phyloP scores from a whole-genome alignment of 2,797 vertebrate genomes.

The Pogoniulus pusillus region DNA sequence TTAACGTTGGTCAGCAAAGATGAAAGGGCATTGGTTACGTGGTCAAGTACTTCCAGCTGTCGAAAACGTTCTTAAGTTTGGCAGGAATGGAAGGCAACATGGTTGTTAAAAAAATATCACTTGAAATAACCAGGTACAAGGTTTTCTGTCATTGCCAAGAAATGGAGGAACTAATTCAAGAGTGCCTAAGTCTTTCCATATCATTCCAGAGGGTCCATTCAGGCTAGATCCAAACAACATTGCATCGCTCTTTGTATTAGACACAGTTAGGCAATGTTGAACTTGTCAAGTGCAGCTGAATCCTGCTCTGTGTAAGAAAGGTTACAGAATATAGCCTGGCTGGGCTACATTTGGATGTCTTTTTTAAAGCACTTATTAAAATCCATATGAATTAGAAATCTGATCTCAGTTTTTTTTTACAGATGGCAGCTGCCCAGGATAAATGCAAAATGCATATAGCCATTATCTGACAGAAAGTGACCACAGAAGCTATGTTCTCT shows the following conservation, averaged over 20 bases:
- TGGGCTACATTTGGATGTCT: background rate
- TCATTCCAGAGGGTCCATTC: background rate
- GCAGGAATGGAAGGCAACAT: slow-evolving; percentile 1
- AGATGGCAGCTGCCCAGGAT: background rate
- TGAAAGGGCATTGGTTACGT: slow-evolving; percentile 80
- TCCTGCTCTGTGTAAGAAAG: background rate
- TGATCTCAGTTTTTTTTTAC: background rate
- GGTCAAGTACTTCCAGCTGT: slow-evolving; percentile 82
- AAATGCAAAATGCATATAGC: background rate
- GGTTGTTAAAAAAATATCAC: background rate
- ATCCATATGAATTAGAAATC: background rate
- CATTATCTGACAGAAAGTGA: background rate
- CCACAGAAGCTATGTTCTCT: background rate
- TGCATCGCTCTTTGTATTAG: background rate
- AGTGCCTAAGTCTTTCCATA: background rate
- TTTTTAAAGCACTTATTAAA: background rate
- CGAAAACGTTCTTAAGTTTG: slow-evolving; percentile 79
- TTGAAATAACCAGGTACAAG: background rate
- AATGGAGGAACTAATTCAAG: too few relatives aligned
- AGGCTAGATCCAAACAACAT: background rate
- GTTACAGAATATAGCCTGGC: background rate
- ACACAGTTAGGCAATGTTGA: background rate
- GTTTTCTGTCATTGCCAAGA: background rate
- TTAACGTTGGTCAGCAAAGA: slow-evolving; percentile 71
- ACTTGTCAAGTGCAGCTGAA: background rate